These are phyloP conservation scores for Isoperla grammatica DNA, from an alignment of 2,888 invertebrate species.

Conservation along the genomic window DNA sequence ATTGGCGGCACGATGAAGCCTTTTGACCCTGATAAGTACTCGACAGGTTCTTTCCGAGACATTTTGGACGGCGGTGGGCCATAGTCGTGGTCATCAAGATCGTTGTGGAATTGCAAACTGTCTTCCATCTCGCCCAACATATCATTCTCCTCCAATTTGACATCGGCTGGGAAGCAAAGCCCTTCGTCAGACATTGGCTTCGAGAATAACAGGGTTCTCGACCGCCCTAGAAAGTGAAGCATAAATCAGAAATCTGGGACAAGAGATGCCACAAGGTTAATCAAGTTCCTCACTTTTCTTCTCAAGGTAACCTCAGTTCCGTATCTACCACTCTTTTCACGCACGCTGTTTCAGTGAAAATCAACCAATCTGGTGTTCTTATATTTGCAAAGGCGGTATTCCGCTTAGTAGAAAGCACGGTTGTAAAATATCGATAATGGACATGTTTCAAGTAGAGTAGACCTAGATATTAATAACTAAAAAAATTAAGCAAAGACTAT, in stretches of 20 bases:
- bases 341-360: too few relatives aligned
- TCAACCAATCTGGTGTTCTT: too few relatives aligned
- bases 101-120: slow-evolving; percentile 35
- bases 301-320: too few relatives aligned
- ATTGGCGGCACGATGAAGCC: slow-evolving; percentile 28
- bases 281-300: too few relatives aligned
- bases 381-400: too few relatives aligned
- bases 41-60: slow-evolving; percentile 17
- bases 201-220: slow-evolving; percentile 41
- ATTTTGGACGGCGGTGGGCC: slow-evolving; percentile 28
- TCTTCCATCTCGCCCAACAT: slow-evolving; percentile 40
- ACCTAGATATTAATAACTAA: too few relatives aligned
- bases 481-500: too few relatives aligned
- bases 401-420: too few relatives aligned
- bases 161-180: slow-evolving; percentile 17
- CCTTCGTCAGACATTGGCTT: slow-evolving; percentile 41
- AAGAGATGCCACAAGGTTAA: slow-evolving; percentile 33
- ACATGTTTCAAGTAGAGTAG: too few relatives aligned
- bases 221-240: slow-evolving; percentile 38
- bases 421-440: too few relatives aligned
- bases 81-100: slow-evolving; percentile 31
- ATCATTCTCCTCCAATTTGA: slow-evolving; percentile 24
- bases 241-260: slow-evolving; percentile 25
- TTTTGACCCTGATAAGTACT: slow-evolving; percentile 7
- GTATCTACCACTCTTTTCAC: too few relatives aligned